A percentile compares a stretch with the other conserved stretches of the same genome.
Evolutionary conservation across 2,888 invertebrate species (phyloP).

Genomic region (Notodonta dromedarius): DNA sequence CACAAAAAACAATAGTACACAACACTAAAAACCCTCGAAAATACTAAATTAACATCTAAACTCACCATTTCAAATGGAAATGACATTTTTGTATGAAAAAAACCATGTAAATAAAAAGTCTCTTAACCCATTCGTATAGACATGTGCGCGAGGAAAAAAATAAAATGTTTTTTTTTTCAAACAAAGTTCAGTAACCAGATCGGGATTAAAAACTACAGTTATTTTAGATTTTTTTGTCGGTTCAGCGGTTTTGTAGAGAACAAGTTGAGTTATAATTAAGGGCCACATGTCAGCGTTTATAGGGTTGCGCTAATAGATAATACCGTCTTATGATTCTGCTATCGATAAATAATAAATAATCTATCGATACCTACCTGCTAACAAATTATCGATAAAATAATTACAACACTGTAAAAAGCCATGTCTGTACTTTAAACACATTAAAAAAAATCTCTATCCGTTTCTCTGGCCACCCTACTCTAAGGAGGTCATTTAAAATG

Average conservation of each 20-base stretch:
- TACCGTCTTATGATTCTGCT: neutral
- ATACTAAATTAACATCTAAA: conserved; percentile 76
- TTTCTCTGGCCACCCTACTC: too few species aligned
- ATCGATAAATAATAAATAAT: neutral
- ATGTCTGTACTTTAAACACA: too few species aligned
- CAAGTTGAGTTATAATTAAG: conserved; percentile 77
- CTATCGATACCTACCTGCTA: too few species aligned
- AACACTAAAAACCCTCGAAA: conserved; percentile 56
- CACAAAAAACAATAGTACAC: conserved; percentile 51
- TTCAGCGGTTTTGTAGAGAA: conserved; percentile 75
- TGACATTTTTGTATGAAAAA: conserved; percentile 61
- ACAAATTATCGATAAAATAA: too few species aligned
- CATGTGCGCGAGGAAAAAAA: conserved; percentile 50
- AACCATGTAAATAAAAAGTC: conserved; percentile 39
- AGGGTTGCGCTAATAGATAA: conserved; percentile 40
- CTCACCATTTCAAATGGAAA: conserved; percentile 79
- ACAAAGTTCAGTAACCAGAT: conserved; percentile 80
- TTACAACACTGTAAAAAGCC: too few species aligned
- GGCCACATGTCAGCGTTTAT: conserved; percentile 69
- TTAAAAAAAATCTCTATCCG: too few species aligned
- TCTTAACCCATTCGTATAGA: conserved; percentile 76
- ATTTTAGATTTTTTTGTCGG: conserved; percentile 71
- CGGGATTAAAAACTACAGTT: conserved; percentile 73
- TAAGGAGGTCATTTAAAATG: too few species aligned
- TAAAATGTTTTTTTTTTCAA: conserved; percentile 52